Base-by-base conservation (phyloP, 2,888 invertebrate species). In the Hoplodrina ambigua region DNA sequence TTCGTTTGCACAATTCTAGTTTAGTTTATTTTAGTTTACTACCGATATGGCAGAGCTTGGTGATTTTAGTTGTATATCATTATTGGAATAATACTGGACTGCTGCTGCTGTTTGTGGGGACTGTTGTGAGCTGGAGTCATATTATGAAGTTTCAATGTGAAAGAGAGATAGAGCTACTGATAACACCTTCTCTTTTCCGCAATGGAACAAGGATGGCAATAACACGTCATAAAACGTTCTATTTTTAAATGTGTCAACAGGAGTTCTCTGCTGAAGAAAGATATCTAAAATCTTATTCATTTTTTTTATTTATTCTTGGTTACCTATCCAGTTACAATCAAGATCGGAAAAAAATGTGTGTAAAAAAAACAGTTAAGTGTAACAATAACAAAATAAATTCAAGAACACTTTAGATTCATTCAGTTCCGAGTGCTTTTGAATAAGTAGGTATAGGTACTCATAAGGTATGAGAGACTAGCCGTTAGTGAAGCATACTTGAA, bases 1-100 rank as follows among this genome's bases (percentile, higher is more conserved):
- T 85, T 80, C 67, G 62, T 82, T 87, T 79, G 80, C 72, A 78
- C 78, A 82, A 82, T 78, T 80, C 78, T 75, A 69, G 72, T 73
- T 73, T 65, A 78, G 73, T 58, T 73, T 60, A 57, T 57, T 63
- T 69, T 33, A 19, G 71, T 60, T 69, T 70, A 72, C 55, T 72
- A 79, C 80, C 68, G 65, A 80, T 83, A 84, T 63, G 85, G 87
- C 13, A 37, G 44, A 52, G 41, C 72, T 70, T 58, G 72, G 59
- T 69, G 72, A 78, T 77, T 78, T 82, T 72, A 80, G 62, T 60
- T 67, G 49, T 53, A 55, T 65, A 55, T 64, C 60, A 61, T 68
- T 69, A 52, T 30, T 55, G 50, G n/a, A 53, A 67, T 63, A 41
- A 19, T 61, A 11, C 33, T 25, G 20, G 19, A 50, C 15, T 52